phyloP scores from a whole-genome alignment of 2,113 vertebrate genomes.

The Lota lota region DNA sequence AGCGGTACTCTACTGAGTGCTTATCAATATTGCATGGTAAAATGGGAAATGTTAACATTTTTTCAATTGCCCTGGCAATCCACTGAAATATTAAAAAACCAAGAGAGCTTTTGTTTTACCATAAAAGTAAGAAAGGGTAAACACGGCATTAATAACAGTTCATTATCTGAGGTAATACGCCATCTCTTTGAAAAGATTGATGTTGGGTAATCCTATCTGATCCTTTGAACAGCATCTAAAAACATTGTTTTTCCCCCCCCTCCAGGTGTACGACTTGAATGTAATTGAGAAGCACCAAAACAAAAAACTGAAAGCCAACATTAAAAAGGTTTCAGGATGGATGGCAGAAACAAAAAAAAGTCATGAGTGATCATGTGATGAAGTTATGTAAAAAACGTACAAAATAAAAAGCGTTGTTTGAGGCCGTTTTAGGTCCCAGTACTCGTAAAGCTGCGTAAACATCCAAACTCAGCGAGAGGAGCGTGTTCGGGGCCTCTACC shows the following conservation, averaged over 20 bases:
- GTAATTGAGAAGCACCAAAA: conserved; percentile 8
- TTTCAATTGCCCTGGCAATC: conserved; percentile 57
- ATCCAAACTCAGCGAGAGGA: no score
- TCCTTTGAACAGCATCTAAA: conserved; percentile 7
- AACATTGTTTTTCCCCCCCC: not conserved
- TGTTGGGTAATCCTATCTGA: not conserved
- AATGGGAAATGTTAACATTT: conserved; percentile 67
- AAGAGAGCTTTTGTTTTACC: conserved; percentile 64
- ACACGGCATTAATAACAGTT: conserved; percentile 51
- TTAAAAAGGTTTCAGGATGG: conserved; percentile 1
- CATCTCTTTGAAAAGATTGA: conserved; percentile 23
- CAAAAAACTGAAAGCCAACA: not conserved
- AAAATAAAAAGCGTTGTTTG: no score
- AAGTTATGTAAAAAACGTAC: no score
- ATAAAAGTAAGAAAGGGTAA: conserved; percentile 55
- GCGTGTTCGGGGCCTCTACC: conserved; percentile 14
- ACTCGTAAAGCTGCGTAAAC: no score
- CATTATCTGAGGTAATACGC: no score
- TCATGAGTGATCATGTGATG: not conserved
- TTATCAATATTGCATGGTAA: conserved; percentile 71
- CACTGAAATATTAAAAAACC: conserved; percentile 67
- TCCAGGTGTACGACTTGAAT: not conserved
- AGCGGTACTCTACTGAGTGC: conserved; percentile 60
- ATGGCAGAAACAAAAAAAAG: not conserved
- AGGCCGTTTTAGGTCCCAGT: no score